Evolutionary conservation across 2,797 vertebrate genomes (phyloP), one percentile per base, ranked within the genome.

Genomic region (Brotula barbata): DNA sequence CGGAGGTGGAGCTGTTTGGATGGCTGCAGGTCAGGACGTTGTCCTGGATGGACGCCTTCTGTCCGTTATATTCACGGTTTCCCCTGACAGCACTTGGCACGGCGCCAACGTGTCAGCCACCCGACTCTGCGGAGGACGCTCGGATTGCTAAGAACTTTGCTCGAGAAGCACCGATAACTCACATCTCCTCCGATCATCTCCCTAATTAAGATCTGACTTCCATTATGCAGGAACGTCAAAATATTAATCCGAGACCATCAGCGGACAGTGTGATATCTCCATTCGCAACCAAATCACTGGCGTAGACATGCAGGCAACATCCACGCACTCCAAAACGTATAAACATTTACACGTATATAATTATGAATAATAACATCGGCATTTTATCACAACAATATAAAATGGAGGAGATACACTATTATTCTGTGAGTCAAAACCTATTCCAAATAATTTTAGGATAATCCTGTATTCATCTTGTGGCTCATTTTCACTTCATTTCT

Each of bases 81-180:
- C 92, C 90, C 87, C 86, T 92, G 92, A 94, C 90, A 89, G 90
- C 91, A 86, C 85, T 88, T 95, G 95, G 96, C 94, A 83, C 69
- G 34, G 62, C 55, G 94, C 95, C 95, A 95, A 90, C 83, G 90
- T 90, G 90, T 89, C 91, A 93, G 87, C 86, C 87, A 88, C 77
- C 59, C 90, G 81, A 84, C 89, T 78, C 60, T 34, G 81, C 70
- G 54, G 86, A 91, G 91, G 90, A 88, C 90, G 89, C 89, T 90
- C 89, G 88, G 90, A 92, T 84, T 80, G 75, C 81, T 81, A 86
- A 89, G 90, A 92, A 93, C 91, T 93, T 89, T 87, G 77, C n/a
- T n/a, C 75, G 82, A 82, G 87, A 88, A 47, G 85, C 86, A 75
- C 82, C 60, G 89, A 93, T 82, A 75, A 75, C 84, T 68, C 78